These are phyloP conservation scores for Cirrhinus mrigala DNA, from an alignment of 2,797 vertebrate species.

Conservation along the genomic window DNA sequence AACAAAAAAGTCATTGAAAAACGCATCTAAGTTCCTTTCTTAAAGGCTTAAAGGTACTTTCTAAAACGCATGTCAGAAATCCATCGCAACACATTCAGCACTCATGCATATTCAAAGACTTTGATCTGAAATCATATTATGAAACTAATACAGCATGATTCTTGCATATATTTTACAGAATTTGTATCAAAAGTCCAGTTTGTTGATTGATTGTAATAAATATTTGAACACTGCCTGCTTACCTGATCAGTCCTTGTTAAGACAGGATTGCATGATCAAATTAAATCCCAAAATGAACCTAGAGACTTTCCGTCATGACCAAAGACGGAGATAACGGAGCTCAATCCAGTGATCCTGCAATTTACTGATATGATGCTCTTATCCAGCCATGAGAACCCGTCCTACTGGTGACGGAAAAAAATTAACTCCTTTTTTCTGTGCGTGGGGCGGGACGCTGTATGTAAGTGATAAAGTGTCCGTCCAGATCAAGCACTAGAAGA, in stretches of 20 bases:
- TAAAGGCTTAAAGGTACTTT: too few species aligned
- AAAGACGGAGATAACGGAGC: not conserved
- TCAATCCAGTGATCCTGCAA: not conserved
- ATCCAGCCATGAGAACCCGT: not conserved
- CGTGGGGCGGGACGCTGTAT: not conserved
- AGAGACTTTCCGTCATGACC: not conserved
- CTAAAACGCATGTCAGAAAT: too few species aligned
- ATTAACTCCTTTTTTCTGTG: not conserved
- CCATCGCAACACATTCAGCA: not conserved
- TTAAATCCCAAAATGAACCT: not conserved
- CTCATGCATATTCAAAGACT: not conserved
- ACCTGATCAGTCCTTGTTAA: conserved; percentile 15
- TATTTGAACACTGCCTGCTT: not conserved
- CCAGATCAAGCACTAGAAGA: not conserved
- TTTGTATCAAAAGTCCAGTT: not conserved
- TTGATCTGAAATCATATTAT: too few species aligned
- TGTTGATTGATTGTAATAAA: not conserved
- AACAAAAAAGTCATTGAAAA: not conserved
- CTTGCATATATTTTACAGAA: not conserved
- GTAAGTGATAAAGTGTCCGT: not conserved
- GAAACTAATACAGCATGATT: not conserved
- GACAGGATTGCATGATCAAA: not conserved
- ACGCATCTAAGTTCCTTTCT: not conserved
- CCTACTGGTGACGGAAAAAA: not conserved
- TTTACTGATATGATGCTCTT: not conserved